Evolutionary conservation across 2,888 invertebrate species (phyloP), one percentile per base, ranked within the genome.

Genomic region (Noctua fimbriata): DNA sequence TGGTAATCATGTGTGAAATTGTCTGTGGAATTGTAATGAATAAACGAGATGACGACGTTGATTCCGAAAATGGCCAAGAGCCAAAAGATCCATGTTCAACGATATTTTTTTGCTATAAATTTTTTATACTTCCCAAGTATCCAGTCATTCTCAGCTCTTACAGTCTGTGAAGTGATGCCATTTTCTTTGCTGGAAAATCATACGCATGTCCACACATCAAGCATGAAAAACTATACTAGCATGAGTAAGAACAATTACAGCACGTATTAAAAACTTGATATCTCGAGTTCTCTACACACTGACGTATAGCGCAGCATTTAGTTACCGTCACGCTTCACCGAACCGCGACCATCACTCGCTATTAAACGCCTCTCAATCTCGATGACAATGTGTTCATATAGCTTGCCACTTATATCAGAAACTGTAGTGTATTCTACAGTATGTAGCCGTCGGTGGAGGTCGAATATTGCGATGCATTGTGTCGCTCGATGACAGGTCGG

Each of bases 301-400:
- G 73, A 70, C n/a, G 41, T 69, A 70, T n/a, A 84, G 41, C 60
- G 47, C 65, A 65, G 84, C 79, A 83, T 88, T 89, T 88, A 87
- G 84, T 90, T 89, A 84, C 88, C 72, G 87, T 65, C 70, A 41
- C 78, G 88, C 87, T 89, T 83, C 88, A 85, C 41, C 63, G 87
- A 84, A 89, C 89, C 90, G 87, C 73, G 73, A 86, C 88, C 75
- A 83, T 84, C 79, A 60, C 69, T 76, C 63, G 21, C 73, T 69
- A 83, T 69, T 74, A 81, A 52, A 69, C 69, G 63, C 75, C 32
- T 65, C 71, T 75, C 79, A 69, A 80, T 79, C 78, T 71, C 49
- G 52, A 84, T 81, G 70, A 82, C 81, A 81, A 78, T 87, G 78
- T 41, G 73, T 88, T 70, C 28, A 60, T 52, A 79, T 87, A 77